A percentile compares a stretch with the other conserved stretches of the same genome.
Evolutionary conservation across 2,113 vertebrate species (phyloP).

Genomic region (Erythrocercus mccallii): DNA sequence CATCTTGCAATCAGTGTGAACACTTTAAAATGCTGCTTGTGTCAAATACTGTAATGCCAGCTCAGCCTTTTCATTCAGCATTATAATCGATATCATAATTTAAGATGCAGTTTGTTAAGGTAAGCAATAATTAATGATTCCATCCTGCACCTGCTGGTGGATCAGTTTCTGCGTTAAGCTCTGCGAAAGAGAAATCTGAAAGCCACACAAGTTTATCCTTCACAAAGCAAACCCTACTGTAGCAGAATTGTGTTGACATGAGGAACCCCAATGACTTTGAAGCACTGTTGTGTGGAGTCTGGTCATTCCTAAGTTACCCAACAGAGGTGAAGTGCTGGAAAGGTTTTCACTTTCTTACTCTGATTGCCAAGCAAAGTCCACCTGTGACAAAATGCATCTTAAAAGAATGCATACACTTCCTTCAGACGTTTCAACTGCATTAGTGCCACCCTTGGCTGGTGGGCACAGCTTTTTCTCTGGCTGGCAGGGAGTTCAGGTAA

Average conservation of each 20-base stretch:
- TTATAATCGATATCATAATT: constrained; percentile 11
- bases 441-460: not conserved
- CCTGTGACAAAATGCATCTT: not conserved
- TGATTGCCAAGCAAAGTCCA: not conserved
- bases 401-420: not conserved
- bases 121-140: constrained; percentile 26
- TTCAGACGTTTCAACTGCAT: not conserved
- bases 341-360: not conserved
- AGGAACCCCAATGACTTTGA: not conserved
- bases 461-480: not conserved
- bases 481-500: not conserved
- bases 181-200: not conserved
- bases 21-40: not conserved
- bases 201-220: not conserved
- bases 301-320: not conserved
- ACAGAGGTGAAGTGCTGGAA: not conserved
- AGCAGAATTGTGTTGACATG: not conserved
- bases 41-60: not conserved
- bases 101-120: constrained; percentile 38
- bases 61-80: constrained; percentile 47
- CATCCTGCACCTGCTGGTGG: not conserved
- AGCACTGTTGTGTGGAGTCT: not conserved
- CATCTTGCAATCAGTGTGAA: not conserved
- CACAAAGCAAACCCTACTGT: not conserved
- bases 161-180: not conserved